Evolutionary conservation across 2,797 vertebrate species (phyloP).

Genomic region (Centropyge bicolor): DNA sequence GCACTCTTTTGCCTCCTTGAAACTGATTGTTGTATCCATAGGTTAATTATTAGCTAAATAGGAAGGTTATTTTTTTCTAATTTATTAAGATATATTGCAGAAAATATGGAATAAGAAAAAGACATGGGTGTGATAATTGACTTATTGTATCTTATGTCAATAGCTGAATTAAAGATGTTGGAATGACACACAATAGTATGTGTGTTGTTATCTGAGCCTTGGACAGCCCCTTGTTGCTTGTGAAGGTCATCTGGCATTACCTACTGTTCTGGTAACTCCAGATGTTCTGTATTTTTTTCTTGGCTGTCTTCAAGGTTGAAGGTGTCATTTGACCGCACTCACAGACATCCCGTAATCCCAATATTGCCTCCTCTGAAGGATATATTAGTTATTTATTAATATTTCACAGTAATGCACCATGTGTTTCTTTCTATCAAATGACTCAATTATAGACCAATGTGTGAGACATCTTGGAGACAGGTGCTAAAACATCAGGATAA

Average conservation of each 20-base stretch:
- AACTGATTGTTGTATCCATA: neutral
- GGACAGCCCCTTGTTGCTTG: conserved; percentile 7
- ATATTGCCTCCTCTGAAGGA: conserved; percentile 3
- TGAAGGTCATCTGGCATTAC: conserved; percentile 48
- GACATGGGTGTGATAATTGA: neutral
- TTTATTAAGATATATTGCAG: neutral
- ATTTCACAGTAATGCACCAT: neutral
- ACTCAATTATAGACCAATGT: neutral
- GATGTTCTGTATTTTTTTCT: conserved; percentile 33
- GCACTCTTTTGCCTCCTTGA: neutral
- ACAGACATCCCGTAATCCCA: neutral
- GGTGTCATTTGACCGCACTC: conserved; percentile 23
- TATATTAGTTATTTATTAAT: neutral
- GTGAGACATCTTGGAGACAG: conserved; percentile 13
- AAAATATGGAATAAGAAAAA: neutral
- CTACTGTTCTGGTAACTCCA: conserved; percentile 38
- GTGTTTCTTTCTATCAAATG: conserved; percentile 1
- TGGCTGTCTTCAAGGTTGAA: conserved; percentile 13
- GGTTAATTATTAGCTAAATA: neutral
- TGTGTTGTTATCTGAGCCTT: conserved; percentile 27
- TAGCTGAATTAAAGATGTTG: neutral
- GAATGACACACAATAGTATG: neutral
- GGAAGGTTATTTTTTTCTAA: too few relatives aligned
- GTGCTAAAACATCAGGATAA: conserved; percentile 22
- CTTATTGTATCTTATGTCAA: neutral